Evolutionary conservation across 2,797 vertebrate genomes (phyloP).

Genomic region (Nannoperca australis): DNA sequence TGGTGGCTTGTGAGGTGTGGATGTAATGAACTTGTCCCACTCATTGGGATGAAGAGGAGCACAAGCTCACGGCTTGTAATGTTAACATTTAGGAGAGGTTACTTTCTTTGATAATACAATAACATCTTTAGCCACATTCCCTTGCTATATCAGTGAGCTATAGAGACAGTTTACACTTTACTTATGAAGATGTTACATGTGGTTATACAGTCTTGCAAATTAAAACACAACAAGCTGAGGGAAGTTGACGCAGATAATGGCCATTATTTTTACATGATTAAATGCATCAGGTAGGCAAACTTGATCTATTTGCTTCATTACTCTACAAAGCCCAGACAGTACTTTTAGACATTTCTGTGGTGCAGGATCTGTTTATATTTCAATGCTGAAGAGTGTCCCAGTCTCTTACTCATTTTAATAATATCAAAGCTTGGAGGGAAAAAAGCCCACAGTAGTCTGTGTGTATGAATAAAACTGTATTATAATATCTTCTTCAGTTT

Average conservation of each 20-base stretch:
- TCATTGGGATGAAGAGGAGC: neutral
- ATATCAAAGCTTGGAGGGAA: neutral
- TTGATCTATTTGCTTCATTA: neutral
- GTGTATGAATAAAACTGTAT: neutral
- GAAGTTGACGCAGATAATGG: neutral
- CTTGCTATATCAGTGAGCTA: neutral
- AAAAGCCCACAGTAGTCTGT: neutral
- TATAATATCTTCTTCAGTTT: constrained; percentile 4
- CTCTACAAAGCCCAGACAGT: neutral
- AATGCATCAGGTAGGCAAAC: neutral
- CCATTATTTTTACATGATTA: neutral
- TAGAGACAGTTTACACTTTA: neutral
- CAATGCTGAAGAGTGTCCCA: neutral
- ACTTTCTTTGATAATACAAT: neutral
- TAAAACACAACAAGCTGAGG: neutral
- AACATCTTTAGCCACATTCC: neutral
- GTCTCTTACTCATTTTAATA: neutral
- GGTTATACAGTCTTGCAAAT: neutral
- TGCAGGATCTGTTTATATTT: constrained; percentile 11
- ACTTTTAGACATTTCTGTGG: neutral
- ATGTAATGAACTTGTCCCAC: constrained; percentile 5
- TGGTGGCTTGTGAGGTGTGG: constrained; percentile 18
- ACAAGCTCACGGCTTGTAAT: neutral
- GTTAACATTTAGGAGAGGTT: neutral
- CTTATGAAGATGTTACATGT: neutral